Evolutionary conservation across 2,113 vertebrate genomes (phyloP), one percentile per base, ranked within the genome.

Genomic region (Pycnonotus jocosus): DNA sequence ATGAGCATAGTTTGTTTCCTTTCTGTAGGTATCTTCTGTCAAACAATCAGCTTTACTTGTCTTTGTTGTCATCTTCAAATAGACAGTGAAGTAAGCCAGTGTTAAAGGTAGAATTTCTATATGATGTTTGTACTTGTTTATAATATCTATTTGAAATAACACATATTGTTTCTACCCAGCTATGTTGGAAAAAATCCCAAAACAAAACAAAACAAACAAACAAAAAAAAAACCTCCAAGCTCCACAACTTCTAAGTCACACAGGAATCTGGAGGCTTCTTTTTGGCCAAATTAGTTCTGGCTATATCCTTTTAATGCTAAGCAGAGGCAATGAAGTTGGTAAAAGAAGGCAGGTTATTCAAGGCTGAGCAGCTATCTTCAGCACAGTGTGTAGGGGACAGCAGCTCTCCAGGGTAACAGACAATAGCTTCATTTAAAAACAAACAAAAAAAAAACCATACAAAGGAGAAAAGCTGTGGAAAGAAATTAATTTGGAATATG

Each of bases 401-500:
- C 83, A 95, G 57, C 79, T 88, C 73, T 95, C 42, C 94, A 87
- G 72, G 25, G 64, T 80, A 84, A 74, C 66, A 87, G 42, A 96
- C 64, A 95, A 90, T 58, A 79, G 84, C 8, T 86, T 57, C 27
- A 12, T 66, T 84, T 72, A 12, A 42, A 53, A 77, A 44, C 9
- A 8, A 9, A 8, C 24, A 28, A 12, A 42, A 15, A 38, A 27
- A 30, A 28, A 31, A 27, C 15, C 6, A 42, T 10, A 83, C 40
- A 95, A 85, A 95, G 40, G 78, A 91, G 76, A 95, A 96, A 90
- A 92, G 71, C 95, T 68, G 56, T 73, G 71, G 83, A 96, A 95
- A 90, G 38, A 90, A 97, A 95, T 91, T 97, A 92, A 94, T 94
- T 92, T 83, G 84, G 88, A 96, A 92, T 85, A 97, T 2, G 6